A percentile compares a stretch with the other conserved stretches of the same genome.
Evolutionary conservation across 2,888 invertebrate genomes (phyloP).

Genomic region (Andrena camellia): DNA sequence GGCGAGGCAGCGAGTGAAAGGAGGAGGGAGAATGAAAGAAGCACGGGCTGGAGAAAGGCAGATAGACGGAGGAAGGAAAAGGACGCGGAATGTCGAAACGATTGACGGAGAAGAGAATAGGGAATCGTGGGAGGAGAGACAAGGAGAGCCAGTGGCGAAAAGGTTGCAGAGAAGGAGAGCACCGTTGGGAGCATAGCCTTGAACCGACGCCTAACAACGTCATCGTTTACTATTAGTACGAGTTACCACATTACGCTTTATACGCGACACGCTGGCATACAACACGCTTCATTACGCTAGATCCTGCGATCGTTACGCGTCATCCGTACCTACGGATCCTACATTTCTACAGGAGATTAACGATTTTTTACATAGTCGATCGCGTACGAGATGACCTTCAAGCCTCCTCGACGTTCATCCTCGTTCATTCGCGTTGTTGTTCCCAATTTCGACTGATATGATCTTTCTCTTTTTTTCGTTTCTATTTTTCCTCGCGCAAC

Average conservation of each 20-base stretch:
- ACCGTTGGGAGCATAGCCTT: slow-evolving; percentile 65
- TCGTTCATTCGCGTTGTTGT: background rate
- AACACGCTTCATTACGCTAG: slow-evolving; percentile 23
- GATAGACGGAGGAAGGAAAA: too few relatives aligned
- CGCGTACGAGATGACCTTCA: background rate
- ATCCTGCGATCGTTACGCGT: background rate
- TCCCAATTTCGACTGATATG: background rate
- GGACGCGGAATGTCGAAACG: background rate
- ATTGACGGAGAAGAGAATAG: background rate
- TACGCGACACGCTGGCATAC: slow-evolving; percentile 22
- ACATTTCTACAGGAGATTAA: slow-evolving; percentile 1
- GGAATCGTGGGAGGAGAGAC: slow-evolving; percentile 1
- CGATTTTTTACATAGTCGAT: background rate
- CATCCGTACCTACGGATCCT: background rate
- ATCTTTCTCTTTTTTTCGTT: too few relatives aligned
- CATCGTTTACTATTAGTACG: slow-evolving; percentile 72
- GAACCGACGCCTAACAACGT: slow-evolving; percentile 72
- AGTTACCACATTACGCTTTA: slow-evolving; percentile 64
- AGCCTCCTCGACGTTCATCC: background rate
- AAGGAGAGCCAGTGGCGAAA: slow-evolving; percentile 31
- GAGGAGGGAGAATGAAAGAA: background rate
- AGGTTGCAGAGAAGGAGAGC: slow-evolving; percentile 46
- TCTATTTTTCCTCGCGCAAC: background rate
- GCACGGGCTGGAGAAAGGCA: background rate
- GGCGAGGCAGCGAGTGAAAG: background rate